A percentile compares a stretch with the other conserved stretches of the same genome.
phyloP scores from a whole-genome alignment of 2,113 vertebrate genomes.

The Cynoglossus semilaevis region DNA sequence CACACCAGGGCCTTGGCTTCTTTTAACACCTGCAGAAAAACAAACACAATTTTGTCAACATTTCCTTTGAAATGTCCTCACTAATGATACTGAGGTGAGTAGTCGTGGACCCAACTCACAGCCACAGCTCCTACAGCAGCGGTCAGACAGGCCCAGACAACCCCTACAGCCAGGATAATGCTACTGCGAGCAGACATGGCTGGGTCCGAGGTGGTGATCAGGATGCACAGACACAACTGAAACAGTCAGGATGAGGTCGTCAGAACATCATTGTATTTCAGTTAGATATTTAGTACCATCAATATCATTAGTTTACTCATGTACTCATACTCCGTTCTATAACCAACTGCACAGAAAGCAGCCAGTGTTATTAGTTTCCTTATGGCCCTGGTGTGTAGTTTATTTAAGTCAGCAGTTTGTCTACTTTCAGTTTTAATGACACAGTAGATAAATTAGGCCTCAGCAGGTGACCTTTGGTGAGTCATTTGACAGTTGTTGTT shows the following conservation, averaged over 20 bases:
- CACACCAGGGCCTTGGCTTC: constrained; percentile 76
- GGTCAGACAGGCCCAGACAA: constrained; percentile 79
- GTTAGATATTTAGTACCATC: too few species aligned
- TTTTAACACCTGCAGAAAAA: constrained; percentile 76
- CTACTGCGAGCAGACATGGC: constrained; percentile 56
- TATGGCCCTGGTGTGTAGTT: too few species aligned
- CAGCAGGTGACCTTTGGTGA: too few species aligned
- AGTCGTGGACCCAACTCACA: constrained; percentile 72
- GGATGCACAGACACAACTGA: constrained; percentile 81
- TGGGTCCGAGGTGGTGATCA: constrained; percentile 69
- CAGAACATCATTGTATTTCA: too few species aligned
- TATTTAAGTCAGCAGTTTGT: too few species aligned
- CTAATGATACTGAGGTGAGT: neutral
- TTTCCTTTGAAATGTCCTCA: neutral
- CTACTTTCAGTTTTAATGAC: too few species aligned
- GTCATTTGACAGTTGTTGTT: too few species aligned
- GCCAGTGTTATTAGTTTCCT: too few species aligned
- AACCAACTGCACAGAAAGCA: too few species aligned
- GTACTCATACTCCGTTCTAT: too few species aligned
- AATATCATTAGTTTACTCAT: too few species aligned
- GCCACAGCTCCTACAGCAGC: constrained; percentile 72
- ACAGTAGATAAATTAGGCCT: too few species aligned
- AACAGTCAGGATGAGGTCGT: neutral
- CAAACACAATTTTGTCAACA: neutral
- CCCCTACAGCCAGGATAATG: constrained; percentile 73